Evolutionary conservation across 2,888 invertebrate species (phyloP).

Genomic region (Coleophora deauratella): DNA sequence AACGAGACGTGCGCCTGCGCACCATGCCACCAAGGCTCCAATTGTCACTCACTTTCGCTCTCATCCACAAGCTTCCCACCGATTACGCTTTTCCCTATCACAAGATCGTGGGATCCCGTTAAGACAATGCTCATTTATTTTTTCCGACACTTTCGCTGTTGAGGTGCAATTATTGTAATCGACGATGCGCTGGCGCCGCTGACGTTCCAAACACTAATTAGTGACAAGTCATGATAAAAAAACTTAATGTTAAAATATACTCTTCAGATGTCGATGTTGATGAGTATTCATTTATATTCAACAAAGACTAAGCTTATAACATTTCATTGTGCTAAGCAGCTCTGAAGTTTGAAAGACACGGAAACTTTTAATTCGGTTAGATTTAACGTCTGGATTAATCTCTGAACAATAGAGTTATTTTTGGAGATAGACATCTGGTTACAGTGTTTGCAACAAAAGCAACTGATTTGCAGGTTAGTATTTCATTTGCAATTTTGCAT

Average conservation of each 20-base stretch:
- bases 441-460: too few relatives aligned
- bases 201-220: constrained; percentile 24
- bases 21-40: constrained; percentile 26
- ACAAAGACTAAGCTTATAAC: too few relatives aligned
- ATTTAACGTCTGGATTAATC: too few relatives aligned
- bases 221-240: background rate
- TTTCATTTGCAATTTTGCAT: background rate
- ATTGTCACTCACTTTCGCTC: constrained; percentile 61
- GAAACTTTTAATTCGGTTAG: too few relatives aligned
- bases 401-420: too few relatives aligned
- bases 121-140: constrained; percentile 60
- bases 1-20: constrained; percentile 8
- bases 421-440: too few relatives aligned
- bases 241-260: background rate
- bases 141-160: constrained; percentile 63
- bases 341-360: too few relatives aligned
- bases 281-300: too few relatives aligned
- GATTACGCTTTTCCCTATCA: constrained; percentile 66
- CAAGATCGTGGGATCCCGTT: constrained; percentile 59
- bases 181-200: constrained; percentile 30
- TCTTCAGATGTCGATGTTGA: too few relatives aligned
- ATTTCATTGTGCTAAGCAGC: too few relatives aligned
- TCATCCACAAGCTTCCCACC: constrained; percentile 58
- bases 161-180: constrained; percentile 46
- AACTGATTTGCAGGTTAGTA: background rate